Evolutionary conservation across 2,113 vertebrate species (phyloP), one percentile per base, ranked within the genome.

Genomic region (Otocyon megalotis): DNA sequence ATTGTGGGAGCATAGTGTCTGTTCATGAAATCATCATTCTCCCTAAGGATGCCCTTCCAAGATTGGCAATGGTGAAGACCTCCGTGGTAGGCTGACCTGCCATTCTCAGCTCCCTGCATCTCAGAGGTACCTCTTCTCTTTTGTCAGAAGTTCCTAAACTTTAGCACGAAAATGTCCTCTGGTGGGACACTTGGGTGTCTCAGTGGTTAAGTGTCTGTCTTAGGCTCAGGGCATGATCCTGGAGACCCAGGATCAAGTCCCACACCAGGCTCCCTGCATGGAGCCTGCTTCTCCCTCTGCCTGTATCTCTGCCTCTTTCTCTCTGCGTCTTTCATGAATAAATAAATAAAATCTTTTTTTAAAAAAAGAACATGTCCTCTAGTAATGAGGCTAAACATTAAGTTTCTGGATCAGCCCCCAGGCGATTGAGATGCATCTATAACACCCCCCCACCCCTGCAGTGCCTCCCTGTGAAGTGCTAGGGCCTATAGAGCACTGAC

Each of bases 1-100:
- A 48, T 53, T 0, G 0, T 37, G 81, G 28, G 37, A 67, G 24
- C 26, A 7, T 9, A 5, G 22, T 3, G 0, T 7, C 7, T 62
- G 32, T 22, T 58, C 58, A 50, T 16, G 54, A 67, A 60, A 26
- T 74, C 48, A 28, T 17, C 10, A 32, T 81, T 48, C 35, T 93
- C 63, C 8, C 53, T 60, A 2, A 86, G 90, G 48, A 56, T 82
- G 4, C n/a, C n/a, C 28, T 79, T 62, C 60, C 8, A 1, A 32
- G 50, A n/a, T 1, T 13, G 15, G 56, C 12, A 5, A 6, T 67
- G 67, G 30, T 7, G 14, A 24, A 26, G 58, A n/a, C 15, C 58
- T 67, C 65, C 37, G 3, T 1, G 13, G 8, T 35, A 88, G 48
- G 32, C 1, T 1, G n/a, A 12, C 32, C 26, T 93, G 43, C 62